A percentile compares a stretch with the other conserved stretches of the same genome.
Conservation (phyloP, 2,113 vertebrate genomes). For the Strigops habroptila region DNA sequence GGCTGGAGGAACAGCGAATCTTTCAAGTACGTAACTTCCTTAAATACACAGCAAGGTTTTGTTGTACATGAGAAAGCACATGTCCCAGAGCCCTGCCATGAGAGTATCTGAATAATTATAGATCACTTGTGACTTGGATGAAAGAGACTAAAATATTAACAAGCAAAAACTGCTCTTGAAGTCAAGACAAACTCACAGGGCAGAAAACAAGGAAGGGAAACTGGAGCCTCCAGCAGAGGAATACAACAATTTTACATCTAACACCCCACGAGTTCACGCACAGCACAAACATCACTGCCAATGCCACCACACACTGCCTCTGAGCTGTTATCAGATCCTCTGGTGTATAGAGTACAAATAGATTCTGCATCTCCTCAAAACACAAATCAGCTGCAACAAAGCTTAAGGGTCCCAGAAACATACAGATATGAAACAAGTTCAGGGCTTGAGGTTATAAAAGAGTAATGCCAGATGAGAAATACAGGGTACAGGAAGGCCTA, state of each 20-base stretch:
- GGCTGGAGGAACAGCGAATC: no score
- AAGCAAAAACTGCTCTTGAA: background rate
- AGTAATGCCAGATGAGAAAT: background rate
- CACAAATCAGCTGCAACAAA: background rate
- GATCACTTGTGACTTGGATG: background rate
- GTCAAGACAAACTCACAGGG: background rate
- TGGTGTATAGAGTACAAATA: background rate
- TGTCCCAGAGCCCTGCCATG: background rate
- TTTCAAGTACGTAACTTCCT: background rate
- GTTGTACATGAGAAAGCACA: background rate
- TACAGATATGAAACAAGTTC: background rate
- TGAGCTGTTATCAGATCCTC: background rate
- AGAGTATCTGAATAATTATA: background rate
- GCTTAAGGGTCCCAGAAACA: background rate
- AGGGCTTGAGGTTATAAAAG: background rate
- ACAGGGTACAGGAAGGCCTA: background rate
- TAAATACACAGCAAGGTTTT: background rate
- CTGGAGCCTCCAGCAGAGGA: background rate
- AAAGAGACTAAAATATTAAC: background rate
- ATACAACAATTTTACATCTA: background rate
- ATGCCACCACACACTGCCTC: background rate
- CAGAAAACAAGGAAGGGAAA: background rate
- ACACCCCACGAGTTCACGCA: background rate
- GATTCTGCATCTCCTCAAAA: background rate
- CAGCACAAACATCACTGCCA: background rate